Evolutionary conservation across 2,113 vertebrate species (phyloP).

Genomic region (Hypanus sabinus): DNA sequence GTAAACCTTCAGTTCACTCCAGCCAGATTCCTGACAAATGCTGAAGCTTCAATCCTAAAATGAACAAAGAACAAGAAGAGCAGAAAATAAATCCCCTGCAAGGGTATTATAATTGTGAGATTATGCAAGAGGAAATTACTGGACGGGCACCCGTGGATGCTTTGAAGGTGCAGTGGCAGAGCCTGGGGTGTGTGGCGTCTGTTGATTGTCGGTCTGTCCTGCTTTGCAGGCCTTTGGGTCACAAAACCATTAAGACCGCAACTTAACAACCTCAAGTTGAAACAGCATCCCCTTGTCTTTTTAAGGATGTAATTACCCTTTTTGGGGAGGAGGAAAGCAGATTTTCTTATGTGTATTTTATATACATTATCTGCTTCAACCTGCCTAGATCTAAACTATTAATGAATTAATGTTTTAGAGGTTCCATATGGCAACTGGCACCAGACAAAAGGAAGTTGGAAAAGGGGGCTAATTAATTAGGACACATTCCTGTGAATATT

Average conservation of each 20-base stretch:
- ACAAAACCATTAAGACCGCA: constrained; percentile 44
- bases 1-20: constrained; percentile 55
- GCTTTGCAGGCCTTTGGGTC: constrained; percentile 41
- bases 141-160: constrained; percentile 47
- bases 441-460: constrained; percentile 60
- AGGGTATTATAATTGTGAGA: constrained; percentile 43
- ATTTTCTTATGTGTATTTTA: neutral
- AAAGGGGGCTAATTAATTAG: constrained; percentile 60
- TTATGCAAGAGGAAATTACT: constrained; percentile 45
- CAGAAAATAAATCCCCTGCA: constrained; percentile 36
- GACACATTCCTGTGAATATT: constrained; percentile 57
- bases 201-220: constrained; percentile 39
- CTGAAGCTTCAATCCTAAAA: constrained; percentile 44
- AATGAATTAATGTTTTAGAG: constrained; percentile 65
- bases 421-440: constrained; percentile 75
- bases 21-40: constrained; percentile 57
- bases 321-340: no score
- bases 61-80: constrained; percentile 46
- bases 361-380: constrained; percentile 47
- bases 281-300: constrained; percentile 50
- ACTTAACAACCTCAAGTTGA: constrained; percentile 48
- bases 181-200: constrained; percentile 35
- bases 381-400: constrained; percentile 40
- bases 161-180: constrained; percentile 41
- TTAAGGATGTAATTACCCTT: constrained; percentile 41